Percentiles rank a stretch among this genome's conserved stretches.
These are phyloP conservation scores for Apodemus sylvaticus DNA, from an alignment of 2,113 vertebrate species.

Conservation along the genomic window DNA sequence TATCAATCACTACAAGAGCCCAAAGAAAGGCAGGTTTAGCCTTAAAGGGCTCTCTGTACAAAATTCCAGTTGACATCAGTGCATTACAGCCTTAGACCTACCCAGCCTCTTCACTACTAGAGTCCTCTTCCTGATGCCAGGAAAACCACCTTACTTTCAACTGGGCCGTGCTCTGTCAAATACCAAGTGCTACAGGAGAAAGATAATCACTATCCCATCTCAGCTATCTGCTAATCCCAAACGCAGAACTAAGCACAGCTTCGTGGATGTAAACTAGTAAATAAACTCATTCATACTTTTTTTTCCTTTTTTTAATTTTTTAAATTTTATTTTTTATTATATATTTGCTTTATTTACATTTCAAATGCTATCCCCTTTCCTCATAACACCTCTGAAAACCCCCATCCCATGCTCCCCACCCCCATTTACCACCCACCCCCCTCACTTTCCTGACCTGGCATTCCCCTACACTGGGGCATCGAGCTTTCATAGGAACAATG, in stretches of 20 bases:
- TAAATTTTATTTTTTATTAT: no score
- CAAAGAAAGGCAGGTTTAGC: neutral
- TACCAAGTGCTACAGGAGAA: neutral
- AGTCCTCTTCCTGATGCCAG: neutral
- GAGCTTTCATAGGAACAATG: no score
- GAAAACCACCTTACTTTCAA: neutral
- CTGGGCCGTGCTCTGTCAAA: neutral
- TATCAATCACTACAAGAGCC: neutral
- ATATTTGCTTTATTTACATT: no score
- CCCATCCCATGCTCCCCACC: no score
- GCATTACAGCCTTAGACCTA: neutral
- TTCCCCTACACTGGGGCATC: no score
- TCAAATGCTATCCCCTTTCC: no score
- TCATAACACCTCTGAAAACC: no score
- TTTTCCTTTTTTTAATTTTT: no score
- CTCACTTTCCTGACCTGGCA: no score
- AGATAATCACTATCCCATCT: neutral
- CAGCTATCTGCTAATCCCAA: neutral
- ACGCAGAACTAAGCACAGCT: neutral
- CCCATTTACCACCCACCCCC: no score
- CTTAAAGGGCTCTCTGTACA: neutral
- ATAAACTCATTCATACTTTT: no score
- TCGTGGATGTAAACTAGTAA: neutral
- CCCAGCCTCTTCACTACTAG: neutral
- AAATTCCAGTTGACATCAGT: neutral